phyloP scores from a whole-genome alignment of 2,797 vertebrate genomes.

The Rhinoraja longicauda region DNA sequence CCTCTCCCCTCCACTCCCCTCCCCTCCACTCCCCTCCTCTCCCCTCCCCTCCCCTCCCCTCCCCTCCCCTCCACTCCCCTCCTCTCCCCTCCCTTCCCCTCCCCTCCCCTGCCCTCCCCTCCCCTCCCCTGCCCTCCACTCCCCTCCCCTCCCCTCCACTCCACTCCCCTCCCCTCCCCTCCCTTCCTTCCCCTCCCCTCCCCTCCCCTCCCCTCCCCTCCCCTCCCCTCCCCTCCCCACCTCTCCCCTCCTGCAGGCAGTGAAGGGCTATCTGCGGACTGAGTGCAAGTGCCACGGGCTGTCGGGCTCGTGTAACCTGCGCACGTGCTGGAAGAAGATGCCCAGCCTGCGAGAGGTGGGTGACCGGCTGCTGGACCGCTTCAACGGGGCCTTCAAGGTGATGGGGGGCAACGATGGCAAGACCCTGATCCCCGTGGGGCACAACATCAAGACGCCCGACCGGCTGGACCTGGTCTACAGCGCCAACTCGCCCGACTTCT shows the following conservation, averaged over 20 bases:
- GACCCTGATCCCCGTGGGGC: slow-evolving; percentile 85
- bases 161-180: background rate
- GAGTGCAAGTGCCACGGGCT: slow-evolving; percentile 97
- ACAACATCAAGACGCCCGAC: slow-evolving; percentile 89
- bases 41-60: background rate
- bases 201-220: background rate
- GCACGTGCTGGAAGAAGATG: slow-evolving; percentile 97
- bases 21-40: background rate
- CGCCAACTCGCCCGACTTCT: slow-evolving; percentile 92
- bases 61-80: background rate
- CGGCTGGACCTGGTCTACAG: slow-evolving; percentile 93
- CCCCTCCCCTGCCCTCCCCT: too few relatives aligned
- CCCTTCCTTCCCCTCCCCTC: too few relatives aligned
- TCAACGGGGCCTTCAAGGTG: slow-evolving; percentile 92
- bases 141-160: background rate
- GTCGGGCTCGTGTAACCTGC: slow-evolving; percentile 87
- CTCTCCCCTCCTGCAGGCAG: slow-evolving; percentile 63
- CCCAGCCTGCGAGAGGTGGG: slow-evolving; percentile 92
- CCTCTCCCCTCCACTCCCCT: background rate
- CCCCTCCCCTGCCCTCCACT: too few relatives aligned
- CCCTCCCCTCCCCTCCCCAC: background rate
- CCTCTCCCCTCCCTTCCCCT: background rate
- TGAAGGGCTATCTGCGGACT: slow-evolving; percentile 89
- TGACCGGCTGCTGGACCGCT: slow-evolving; percentile 82
- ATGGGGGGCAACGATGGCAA: slow-evolving; percentile 96